Evolutionary conservation across 35 echinoderm and acorn worm genomes (phyloP).

Genomic region (Lytechinus variegatus): DNA sequence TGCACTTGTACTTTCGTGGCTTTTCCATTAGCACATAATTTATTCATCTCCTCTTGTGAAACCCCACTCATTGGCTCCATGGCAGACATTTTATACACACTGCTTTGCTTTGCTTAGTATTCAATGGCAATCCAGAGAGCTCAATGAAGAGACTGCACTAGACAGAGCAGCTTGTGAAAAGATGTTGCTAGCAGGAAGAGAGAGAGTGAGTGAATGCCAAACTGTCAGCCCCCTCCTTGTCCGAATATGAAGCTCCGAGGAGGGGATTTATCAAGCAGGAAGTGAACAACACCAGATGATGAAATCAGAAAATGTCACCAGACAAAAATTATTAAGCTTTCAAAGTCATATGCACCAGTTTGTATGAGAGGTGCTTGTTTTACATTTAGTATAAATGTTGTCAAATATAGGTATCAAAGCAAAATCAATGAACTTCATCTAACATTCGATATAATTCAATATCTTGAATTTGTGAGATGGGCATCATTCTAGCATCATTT

Average conservation of each 20-base stretch:
- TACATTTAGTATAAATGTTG: background rate
- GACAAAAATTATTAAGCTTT: background rate
- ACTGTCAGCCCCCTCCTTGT: background rate
- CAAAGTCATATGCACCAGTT: background rate
- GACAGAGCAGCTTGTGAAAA: background rate
- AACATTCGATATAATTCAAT: background rate
- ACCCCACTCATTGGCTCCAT: background rate
- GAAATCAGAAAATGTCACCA: background rate
- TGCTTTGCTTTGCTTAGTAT: background rate
- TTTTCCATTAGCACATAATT: constrained; percentile 17
- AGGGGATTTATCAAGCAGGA: constrained; percentile 24
- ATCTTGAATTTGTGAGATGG: background rate
- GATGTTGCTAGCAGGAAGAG: background rate
- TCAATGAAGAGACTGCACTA: background rate
- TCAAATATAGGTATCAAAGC: background rate
- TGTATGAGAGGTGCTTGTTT: background rate
- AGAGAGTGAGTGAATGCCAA: background rate
- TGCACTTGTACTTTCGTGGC: constrained; percentile 16
- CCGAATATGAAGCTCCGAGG: background rate
- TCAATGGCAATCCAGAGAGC: background rate
- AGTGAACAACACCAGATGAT: constrained; percentile 22
- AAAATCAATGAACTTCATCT: background rate
- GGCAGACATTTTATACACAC: background rate
- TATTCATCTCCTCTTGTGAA: constrained; percentile 17
- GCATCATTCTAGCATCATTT: background rate